Base-by-base conservation (phyloP, 1,140 invertebrate genomes). In the Pinna nobilis region DNA sequence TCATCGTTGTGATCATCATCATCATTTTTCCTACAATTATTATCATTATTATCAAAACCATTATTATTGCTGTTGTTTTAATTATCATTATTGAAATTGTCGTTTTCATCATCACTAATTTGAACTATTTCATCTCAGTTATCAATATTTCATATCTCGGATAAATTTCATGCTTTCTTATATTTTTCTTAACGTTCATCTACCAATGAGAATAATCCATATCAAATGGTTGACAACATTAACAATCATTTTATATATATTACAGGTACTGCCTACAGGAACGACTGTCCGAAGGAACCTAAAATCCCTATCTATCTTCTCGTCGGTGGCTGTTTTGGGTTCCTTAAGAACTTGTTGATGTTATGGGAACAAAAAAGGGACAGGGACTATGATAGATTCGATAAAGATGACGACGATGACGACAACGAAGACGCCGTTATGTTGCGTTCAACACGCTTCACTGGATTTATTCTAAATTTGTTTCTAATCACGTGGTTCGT, bases 401-500 rank as follows among this genome's bases (percentile, higher is more conserved):
- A 60, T 50, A 60, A 71, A 13, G 63, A 68, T 28, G 47, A 63
- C 2, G 72, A 64, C 18, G 66, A 63, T 6, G 59, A 33, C 2
- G 77, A 79, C 28, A 69, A 65, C 15, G 78, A 79, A 9, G 74
- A 78, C 55, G 61, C 65, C 11, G 76, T 78, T 6, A 76, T 82
- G 69, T 55, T 64, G 23, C 67, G 78, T 39, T 76, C 76, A 25
- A 61, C 63, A 32, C 69, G 64, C 6, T 82, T 82, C 66, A 80
- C 78, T 4, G 53, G 65, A 30, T 78, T 75, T 61, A 67, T 82
- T 30, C 60, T 78, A 1, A 72, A 7, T 13, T 32, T 69, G 35
- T 94, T 95, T 84, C 76, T 86, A 6, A 33, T 79, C 0, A 50
- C 70, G 33, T 86, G 85, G 86, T 85, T 87, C 51, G 84, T 90